A percentile compares a stretch with the other conserved stretches of the same genome.
Conservation (phyloP, 37 sponge, comb jelly and placozoan genomes). For the Axinella damicornis region DNA sequence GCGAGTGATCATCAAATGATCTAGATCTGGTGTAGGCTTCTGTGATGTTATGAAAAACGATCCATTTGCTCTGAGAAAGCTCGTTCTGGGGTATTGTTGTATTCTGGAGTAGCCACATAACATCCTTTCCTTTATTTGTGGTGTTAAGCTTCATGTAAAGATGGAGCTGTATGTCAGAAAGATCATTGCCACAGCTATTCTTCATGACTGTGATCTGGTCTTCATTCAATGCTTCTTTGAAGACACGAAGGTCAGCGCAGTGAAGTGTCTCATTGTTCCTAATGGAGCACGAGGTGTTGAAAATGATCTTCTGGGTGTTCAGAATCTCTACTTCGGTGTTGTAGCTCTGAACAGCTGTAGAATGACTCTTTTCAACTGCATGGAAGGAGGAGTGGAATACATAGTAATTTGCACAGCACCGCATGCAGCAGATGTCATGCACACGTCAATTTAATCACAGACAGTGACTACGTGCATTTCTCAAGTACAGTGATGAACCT, state of each 20-base stretch:
- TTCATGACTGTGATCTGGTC: neutral
- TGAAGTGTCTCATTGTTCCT: neutral
- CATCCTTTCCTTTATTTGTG: neutral
- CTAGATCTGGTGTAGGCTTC: neutral
- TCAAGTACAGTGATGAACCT: neutral
- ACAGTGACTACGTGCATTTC: neutral
- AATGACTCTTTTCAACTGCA: neutral
- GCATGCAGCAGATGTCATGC: too few species aligned
- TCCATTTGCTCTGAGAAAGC: neutral
- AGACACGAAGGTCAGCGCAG: constrained; percentile 27
- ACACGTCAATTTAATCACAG: too few species aligned
- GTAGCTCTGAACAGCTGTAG: constrained; percentile 22
- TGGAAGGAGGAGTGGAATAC: too few species aligned
- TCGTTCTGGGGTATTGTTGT: neutral
- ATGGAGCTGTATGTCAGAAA: constrained; percentile 1
- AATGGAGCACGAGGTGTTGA: constrained; percentile 11
- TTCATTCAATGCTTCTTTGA: constrained; percentile 11
- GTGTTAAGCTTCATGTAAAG: constrained; percentile 5
- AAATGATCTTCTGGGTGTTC: neutral
- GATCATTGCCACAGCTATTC: neutral
- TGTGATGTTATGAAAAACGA: constrained; percentile 27
- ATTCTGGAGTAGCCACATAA: neutral
- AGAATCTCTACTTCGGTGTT: neutral
- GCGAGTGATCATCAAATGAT: neutral
- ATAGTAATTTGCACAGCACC: too few species aligned